Base-by-base conservation (phyloP, 2,888 invertebrate species). In the Coenonympha arcania region DNA sequence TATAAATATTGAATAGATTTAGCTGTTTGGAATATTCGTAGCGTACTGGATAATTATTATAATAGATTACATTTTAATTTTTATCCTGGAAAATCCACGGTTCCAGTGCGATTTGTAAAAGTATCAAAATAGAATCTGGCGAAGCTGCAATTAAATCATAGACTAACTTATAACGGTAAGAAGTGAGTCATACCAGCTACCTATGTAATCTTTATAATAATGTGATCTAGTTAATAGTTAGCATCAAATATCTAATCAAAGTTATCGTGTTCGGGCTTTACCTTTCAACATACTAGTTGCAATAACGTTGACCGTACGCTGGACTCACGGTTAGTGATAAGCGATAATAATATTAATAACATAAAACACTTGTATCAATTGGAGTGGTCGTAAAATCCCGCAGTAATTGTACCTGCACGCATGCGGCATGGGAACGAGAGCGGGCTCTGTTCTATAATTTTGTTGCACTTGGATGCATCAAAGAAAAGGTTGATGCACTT, bases 271-370 rank as follows among this genome's bases (percentile, higher is more conserved):
- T 28, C 11, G 8, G 30, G 30, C 18, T n/a, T 20, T 18, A 41
- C 2, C n/a, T 16, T 28, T 28, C 28, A 26, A 40, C 26, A n/a
- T 26, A 16, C 13, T 13, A 30, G 33, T 15, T 6, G n/a, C 11
- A 33, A n/a, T 44, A 34, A 13, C 22, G 34, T 22, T 16, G 4
- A 22, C 24, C n/a, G 24, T 34, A 24, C 30, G n/a, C 30, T 30
- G 11, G n/a, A 15, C 39, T 11, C 59, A 60, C 58, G 50, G 52
- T 58, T 58, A 52, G 59, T 65, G 65, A 64, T 70, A 68, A 52
- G 59, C 64, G 65, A 64, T 70, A 68, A 43, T 43, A 22, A 64
- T 70, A 68, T 39, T 43, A 22, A 28, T 63, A 66, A 63, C 6
- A 4, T 4, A 13, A 13, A 11, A 13, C 13, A 66, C 65, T 66